Base-by-base conservation (phyloP, 2,888 invertebrate genomes). In the Hetaerina titia region DNA sequence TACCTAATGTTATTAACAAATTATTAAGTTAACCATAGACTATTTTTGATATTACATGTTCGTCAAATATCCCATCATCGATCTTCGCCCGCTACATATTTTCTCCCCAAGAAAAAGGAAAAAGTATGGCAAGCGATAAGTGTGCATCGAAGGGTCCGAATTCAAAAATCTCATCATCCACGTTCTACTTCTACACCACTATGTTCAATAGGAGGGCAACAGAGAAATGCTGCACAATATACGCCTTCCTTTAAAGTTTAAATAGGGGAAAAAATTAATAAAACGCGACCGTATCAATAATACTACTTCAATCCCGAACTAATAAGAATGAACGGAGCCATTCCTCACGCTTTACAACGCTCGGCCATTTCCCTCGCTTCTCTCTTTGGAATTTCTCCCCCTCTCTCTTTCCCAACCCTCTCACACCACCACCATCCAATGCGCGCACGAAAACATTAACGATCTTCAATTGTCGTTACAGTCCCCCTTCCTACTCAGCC, bases 391-490 rank as follows among this genome's bases (percentile, higher is more conserved):
- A 4, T 45, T 45, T 45, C 45, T 45, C 1, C 4, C 31, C 13
- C 81, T 15, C 31, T n/a, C 31, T 81, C 31, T 11, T 0, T 15
- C 31, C 69, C 15, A 6, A 13, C 69, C n/a, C 5, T 31, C 31
- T 31, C 63, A 63, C 90, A 22, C 45, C 92, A 92, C n/a, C 45
- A 15, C 64, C 45, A 60, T 56, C 45, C 81, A 31, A 81, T 31
- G 81, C 56, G 63, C 69, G 69, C 56, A 31, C 63, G 92, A 69
- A 60, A 90, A 90, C 57, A 45, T 64, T 64, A 64, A 90, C 22
- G 64, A 69, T 31, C 90, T 63, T 90, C 90, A 63, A 60, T 90
- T 63, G 90, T 90, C 63, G 31, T 90, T 60, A 90, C 63, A 15
- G 25, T 90, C 17, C 56, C 17, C 31, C 56, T 15, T 58, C 90